Base-by-base conservation (phyloP, 2,113 vertebrate species). In the Brienomyrus longianalis region DNA sequence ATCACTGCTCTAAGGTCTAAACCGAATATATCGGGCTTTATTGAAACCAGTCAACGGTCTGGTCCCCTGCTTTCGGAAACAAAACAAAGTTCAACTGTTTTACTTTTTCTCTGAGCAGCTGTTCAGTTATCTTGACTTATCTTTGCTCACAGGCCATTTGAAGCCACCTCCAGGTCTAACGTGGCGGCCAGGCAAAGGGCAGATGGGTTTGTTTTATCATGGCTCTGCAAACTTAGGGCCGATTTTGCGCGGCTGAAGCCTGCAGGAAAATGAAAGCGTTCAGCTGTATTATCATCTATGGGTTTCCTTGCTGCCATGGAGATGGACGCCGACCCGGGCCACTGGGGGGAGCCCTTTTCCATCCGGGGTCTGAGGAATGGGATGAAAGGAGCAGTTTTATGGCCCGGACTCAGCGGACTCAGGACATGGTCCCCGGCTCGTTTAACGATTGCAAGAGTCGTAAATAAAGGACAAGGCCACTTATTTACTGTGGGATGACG, bases 11-110 rank as follows among this genome's bases (percentile, higher is more conserved):
- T n/a, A 74, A 54, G 45, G 88, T 31, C 35, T n/a, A 62, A 89
- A 62, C 83, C 15, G n/a, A 54, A 89, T 3, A 43, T 27, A 80
- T n/a, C 43, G 13, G 3, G 21, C 51, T 56, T 85, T 59, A 89
- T 85, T 85, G 89, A 80, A 89, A 89, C 21, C 89, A 89, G 80
- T 45, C 15, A 84, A 84, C 47, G 77, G 35, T 83, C 88, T 23
- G 74, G 27, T 27, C 43, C 9, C 59, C 6, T 48, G 13, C 50
- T 7, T 56, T 52, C 51, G n/a, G 43, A 62, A 56, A 84, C 11
- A 59, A 52, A 50, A 31, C 50, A 74, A 31, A 45, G 13, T 45
- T 23, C 39, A 77, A 45, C 51, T 43, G 52, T 11, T 83, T 56
- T 39, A 59, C 52, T 48, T 85, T 23, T 89, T 62, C 74, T 8